phyloP scores from a whole-genome alignment of 2,113 vertebrate genomes.

The Ifrita kowaldi region DNA sequence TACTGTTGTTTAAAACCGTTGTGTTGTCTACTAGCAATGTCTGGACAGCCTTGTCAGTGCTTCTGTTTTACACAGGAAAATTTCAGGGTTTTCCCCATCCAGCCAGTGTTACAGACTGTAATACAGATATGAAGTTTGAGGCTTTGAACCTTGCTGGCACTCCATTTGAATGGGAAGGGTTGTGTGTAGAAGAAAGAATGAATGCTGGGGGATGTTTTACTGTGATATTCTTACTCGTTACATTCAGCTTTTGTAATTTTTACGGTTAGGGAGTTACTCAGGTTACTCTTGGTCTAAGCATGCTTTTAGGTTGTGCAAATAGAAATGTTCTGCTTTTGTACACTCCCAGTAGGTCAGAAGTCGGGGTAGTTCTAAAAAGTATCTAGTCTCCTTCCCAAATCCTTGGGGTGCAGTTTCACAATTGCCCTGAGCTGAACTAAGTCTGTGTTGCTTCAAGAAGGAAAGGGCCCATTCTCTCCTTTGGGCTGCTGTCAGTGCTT shows the following conservation, averaged over 20 bases:
- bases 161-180: background rate
- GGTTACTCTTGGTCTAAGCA: background rate
- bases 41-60: background rate
- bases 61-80: background rate
- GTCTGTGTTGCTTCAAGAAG: background rate
- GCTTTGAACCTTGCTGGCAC: background rate
- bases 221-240: background rate
- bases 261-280: background rate
- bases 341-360: background rate
- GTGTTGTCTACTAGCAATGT: background rate
- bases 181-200: background rate
- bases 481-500: background rate
- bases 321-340: background rate
- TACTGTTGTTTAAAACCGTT: background rate
- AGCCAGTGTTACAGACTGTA: background rate
- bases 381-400: background rate
- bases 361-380: background rate
- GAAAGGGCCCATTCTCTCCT: background rate
- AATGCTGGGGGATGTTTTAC: background rate
- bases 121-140: background rate
- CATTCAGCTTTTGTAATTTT: background rate
- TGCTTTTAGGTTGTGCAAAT: background rate
- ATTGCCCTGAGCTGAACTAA: background rate
- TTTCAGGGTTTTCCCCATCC: background rate
- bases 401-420: background rate